These are phyloP conservation scores for Clytia hemisphaerica DNA, from an alignment of 30 jellyfish, hydroid and myxozoan species.

Conservation along the genomic window DNA sequence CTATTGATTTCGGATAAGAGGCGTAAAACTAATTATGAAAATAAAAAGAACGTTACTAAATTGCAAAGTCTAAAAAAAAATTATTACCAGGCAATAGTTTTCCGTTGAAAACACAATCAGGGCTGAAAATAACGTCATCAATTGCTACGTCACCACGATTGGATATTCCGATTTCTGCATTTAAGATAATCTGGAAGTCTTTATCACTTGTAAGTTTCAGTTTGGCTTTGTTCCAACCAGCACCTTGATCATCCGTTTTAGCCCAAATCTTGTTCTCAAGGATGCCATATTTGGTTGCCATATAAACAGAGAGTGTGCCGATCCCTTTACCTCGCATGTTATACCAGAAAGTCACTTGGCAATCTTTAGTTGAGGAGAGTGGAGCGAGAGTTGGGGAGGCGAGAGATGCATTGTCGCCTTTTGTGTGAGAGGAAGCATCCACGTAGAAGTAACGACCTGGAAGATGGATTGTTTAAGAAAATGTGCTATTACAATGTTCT, in stretches of 20 bases:
- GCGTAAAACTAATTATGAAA: no score
- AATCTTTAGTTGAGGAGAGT: constrained; percentile 51
- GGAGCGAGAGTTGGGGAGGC: constrained; percentile 85
- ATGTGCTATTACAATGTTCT: no score
- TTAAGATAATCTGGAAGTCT: no score
- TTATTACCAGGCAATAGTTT: constrained; percentile 86
- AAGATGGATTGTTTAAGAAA: no score
- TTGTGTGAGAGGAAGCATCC: constrained; percentile 87
- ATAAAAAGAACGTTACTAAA: no score
- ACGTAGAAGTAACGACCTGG: constrained; percentile 69
- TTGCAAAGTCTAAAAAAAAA: no score
- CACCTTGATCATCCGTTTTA: constrained; percentile 66
- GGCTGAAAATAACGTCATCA: constrained; percentile 81
- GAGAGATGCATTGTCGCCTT: constrained; percentile 80
- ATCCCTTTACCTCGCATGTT: constrained; percentile 82
- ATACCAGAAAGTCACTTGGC: constrained; percentile 80
- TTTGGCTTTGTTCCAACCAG: constrained; percentile 70
- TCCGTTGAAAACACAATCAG: constrained; percentile 81
- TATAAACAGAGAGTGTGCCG: constrained; percentile 72
- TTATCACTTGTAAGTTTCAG: constrained; percentile 44
- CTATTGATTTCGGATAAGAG: no score
- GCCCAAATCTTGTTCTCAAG: constrained; percentile 60
- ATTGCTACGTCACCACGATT: constrained; percentile 75
- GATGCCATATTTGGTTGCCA: constrained; percentile 83
- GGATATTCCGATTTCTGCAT: constrained; percentile 77